Base-by-base conservation (phyloP, 1,140 invertebrate genomes). In the Saccostrea echinata region DNA sequence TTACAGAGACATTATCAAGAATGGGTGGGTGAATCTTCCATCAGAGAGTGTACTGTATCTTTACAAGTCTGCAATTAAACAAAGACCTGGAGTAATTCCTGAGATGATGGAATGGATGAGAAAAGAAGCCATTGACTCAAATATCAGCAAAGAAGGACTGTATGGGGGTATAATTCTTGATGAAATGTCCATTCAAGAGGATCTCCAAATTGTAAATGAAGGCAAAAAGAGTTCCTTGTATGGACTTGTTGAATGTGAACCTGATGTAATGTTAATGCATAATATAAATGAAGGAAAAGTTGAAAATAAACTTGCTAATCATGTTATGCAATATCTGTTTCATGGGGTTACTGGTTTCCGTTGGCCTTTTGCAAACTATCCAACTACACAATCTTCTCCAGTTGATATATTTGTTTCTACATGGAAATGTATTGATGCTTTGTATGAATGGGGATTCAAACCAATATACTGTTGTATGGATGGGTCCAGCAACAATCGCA, bases 351-450 rank as follows among this genome's bases (percentile, higher is more conserved):
- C 85, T 55, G 89, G 89, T 3, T 89, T 91, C 53, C 27, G 82
- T n/a, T 90, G 88, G 43, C 88, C 88, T 16, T 88, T 90, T 85
- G 86, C 88, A n/a, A 87, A 91, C 80, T 91, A 88, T 30, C 84
- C 86, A 35, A 61, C 55, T 33, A 13, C 51, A 9, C 86, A 83
- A 55, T 53, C 84, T 30, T 16, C 21, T 27, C 76, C 80, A 12
- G 55, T 55, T 57, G 86, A 83, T 6, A 61, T 86, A 80, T 86
- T 86, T 84, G 30, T 86, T 21, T 35, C 64, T 13, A 68, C 43
- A 12, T 89, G 82, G 84, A 86, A 68, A 51, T 89, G 64, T 76
- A 76, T 84, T 53, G 84, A 88, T 71, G 84, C 57, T 13, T 18
- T 86, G 16, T 64, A 84, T 68, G 64, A 84, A 68, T 86, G 80